phyloP scores from a whole-genome alignment of 1,140 invertebrate species.

The Lordiphosa stackelbergi region DNA sequence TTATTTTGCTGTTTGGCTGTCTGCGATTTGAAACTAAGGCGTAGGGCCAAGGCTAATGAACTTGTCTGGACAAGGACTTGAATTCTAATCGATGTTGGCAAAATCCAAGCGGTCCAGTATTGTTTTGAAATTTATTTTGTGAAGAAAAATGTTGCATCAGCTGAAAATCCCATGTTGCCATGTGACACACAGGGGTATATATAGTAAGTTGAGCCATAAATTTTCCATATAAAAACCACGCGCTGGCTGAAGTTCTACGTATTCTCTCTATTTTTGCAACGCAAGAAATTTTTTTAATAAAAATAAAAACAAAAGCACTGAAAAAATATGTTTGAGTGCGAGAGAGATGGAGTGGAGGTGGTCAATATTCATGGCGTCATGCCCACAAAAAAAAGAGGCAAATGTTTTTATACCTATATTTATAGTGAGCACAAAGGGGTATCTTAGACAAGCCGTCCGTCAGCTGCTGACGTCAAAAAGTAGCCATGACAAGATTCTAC shows the following conservation, averaged over 20 bases:
- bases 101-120: constrained; percentile 7
- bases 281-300: constrained; percentile 26
- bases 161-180: constrained; percentile 47
- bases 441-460: no score
- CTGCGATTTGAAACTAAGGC: constrained; percentile 11
- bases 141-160: constrained; percentile 25
- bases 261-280: constrained; percentile 41
- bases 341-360: constrained; percentile 8
- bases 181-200: constrained; percentile 24
- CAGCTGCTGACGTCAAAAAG: no score
- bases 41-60: constrained; percentile 53
- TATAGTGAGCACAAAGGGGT: no score
- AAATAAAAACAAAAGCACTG: constrained; percentile 44
- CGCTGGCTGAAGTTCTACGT: constrained; percentile 47
- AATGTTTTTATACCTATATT: no score
- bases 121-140: background rate
- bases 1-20: constrained; percentile 9
- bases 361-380: constrained; percentile 39
- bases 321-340: constrained; percentile 32
- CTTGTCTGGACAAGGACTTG: constrained; percentile 8
- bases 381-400: constrained; percentile 3
- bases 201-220: constrained; percentile 23
- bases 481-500: no score
- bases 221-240: constrained; percentile 55
- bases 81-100: no score